Evolutionary conservation across 2,113 vertebrate species (phyloP).

Genomic region (Tachysurus fulvidraco): DNA sequence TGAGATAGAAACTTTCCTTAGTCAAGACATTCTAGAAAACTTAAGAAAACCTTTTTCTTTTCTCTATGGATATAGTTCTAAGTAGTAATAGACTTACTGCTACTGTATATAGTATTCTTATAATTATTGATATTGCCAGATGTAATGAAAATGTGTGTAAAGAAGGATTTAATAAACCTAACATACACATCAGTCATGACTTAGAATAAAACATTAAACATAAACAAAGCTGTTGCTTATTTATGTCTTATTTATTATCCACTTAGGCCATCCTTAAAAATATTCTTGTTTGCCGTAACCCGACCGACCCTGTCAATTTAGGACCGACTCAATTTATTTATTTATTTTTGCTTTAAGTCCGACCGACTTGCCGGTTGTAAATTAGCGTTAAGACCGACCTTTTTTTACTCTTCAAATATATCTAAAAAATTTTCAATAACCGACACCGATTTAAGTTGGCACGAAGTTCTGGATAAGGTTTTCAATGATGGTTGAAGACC

Average conservation of each 20-base stretch:
- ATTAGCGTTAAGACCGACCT: no score
- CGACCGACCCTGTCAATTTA: no score
- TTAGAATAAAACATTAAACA: neutral
- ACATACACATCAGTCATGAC: neutral
- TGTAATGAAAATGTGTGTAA: neutral
- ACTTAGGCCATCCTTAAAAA: no score
- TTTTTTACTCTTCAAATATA: no score
- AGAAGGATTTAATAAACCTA: neutral
- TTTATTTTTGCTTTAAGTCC: no score
- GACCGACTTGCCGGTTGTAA: no score
- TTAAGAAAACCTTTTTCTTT: neutral
- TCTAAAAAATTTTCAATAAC: no score
- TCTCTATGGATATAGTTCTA: neutral
- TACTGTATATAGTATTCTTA: neutral
- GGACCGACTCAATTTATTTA: no score
- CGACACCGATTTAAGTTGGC: no score
- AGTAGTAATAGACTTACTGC: neutral
- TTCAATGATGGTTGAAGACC: no score
- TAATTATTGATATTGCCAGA: neutral
- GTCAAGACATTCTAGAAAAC: neutral
- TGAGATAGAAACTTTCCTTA: neutral
- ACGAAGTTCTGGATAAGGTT: no score
- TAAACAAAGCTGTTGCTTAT: neutral
- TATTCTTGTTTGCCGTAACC: no score
- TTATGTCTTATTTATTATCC: neutral